phyloP scores from a whole-genome alignment of 2,888 invertebrate genomes.

The Autographa gamma region DNA sequence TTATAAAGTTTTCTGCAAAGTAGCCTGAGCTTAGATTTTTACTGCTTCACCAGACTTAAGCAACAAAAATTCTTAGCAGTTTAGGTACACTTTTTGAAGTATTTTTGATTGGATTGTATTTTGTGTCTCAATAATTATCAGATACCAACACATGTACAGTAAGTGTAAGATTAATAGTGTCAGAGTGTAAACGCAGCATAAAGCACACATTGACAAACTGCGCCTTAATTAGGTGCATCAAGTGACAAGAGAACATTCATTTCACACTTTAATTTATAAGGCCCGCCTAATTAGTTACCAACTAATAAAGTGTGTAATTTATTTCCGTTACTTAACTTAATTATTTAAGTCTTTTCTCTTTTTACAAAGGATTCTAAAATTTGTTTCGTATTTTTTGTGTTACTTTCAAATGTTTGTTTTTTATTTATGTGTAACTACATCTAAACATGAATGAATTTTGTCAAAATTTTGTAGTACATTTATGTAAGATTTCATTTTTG shows the following conservation, averaged over 20 bases:
- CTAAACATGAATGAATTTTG: no score
- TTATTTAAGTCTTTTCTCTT: constrained; percentile 6
- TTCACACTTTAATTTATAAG: constrained; percentile 51
- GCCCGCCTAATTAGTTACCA: constrained; percentile 37
- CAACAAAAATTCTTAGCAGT: no score
- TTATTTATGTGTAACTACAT: background rate
- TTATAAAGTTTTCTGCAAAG: no score
- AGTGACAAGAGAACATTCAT: constrained; percentile 51
- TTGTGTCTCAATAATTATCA: no score
- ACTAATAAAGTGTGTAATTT: constrained; percentile 44
- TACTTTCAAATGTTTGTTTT: background rate
- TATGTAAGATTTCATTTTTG: no score
- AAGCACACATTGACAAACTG: constrained; percentile 55
- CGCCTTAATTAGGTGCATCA: constrained; percentile 50
- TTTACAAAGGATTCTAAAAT: background rate
- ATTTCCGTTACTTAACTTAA: constrained; percentile 31
- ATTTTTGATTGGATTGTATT: no score
- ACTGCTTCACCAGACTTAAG: no score
- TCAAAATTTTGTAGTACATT: no score
- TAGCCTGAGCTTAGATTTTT: no score
- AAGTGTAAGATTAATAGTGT: constrained; percentile 9
- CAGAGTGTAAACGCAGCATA: constrained; percentile 49
- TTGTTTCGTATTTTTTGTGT: constrained; percentile 8
- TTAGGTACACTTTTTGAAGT: no score
- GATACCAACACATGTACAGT: background rate